Evolutionary conservation across 2,888 invertebrate species (phyloP).

Genomic region (Apantesis nais): DNA sequence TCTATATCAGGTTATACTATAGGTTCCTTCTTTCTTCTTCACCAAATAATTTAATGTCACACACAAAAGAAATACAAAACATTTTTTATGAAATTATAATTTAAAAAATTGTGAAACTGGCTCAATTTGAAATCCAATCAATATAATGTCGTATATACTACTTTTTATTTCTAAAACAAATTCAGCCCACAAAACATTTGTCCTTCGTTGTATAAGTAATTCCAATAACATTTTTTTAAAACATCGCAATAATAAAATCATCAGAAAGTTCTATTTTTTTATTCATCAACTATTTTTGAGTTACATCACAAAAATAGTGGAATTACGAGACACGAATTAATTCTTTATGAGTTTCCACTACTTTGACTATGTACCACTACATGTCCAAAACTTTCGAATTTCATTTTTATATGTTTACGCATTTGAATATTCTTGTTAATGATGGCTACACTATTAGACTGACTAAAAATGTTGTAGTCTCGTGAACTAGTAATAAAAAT

Average conservation of each 20-base stretch:
- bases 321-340: too few species aligned
- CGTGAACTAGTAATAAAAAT: background rate
- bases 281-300: too few species aligned
- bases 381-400: background rate
- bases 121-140: constrained; percentile 5
- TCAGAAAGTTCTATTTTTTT: background rate
- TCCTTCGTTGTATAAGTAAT: background rate
- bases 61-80: background rate
- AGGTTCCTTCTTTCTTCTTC: background rate
- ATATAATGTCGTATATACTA: background rate
- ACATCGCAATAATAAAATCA: background rate
- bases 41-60: background rate
- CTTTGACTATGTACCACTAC: background rate
- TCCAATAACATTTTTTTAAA: background rate
- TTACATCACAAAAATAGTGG: too few species aligned
- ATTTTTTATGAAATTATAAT: background rate
- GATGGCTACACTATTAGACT: background rate
- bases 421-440: background rate
- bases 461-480: background rate
- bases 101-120: constrained; percentile 32
- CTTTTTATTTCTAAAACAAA: background rate
- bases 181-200: background rate
- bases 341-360: too few species aligned
- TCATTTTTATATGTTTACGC: background rate
- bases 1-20: background rate